Evolutionary conservation across 2,113 vertebrate species (phyloP).

Genomic region (Puntigrus tetrazona): DNA sequence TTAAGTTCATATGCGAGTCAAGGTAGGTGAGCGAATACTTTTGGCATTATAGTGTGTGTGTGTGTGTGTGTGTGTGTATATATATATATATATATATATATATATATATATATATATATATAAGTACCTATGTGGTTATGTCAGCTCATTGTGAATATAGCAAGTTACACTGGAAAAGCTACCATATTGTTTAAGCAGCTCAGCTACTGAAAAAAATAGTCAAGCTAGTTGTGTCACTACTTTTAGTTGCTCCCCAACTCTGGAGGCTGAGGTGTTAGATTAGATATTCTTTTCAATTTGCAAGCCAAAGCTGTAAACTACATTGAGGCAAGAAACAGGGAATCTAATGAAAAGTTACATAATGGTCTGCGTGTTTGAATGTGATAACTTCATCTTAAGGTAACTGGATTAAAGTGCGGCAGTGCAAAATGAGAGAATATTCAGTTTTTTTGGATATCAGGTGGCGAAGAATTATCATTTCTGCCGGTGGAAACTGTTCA

Average conservation of each 20-base stretch:
- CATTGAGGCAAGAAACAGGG: not conserved
- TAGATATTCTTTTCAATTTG: conserved; percentile 55
- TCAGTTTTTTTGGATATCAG: not conserved
- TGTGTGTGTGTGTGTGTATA: too few relatives aligned
- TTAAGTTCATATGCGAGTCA: too few relatives aligned
- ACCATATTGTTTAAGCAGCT: not conserved
- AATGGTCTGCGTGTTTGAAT: conserved; percentile 21
- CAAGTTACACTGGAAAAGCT: not conserved
- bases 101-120: not conserved
- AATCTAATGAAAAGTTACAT: conserved; percentile 34
- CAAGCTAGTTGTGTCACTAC: not conserved
- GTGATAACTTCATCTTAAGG: conserved; percentile 17
- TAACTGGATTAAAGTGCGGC: not conserved
- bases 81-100: not conserved
- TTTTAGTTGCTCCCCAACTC: not conserved
- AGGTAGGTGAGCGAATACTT: too few relatives aligned
- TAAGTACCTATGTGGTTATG: not conserved
- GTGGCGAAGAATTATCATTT: not conserved
- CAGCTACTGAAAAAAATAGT: not conserved
- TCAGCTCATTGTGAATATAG: not conserved
- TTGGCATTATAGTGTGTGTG: too few relatives aligned
- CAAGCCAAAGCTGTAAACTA: conserved; percentile 41
- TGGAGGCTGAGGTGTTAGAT: conserved; percentile 41
- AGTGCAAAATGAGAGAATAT: not conserved
- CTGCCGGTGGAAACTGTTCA: not conserved